Conservation (phyloP, 2,888 invertebrate genomes). For the Coenonympha arcania region DNA sequence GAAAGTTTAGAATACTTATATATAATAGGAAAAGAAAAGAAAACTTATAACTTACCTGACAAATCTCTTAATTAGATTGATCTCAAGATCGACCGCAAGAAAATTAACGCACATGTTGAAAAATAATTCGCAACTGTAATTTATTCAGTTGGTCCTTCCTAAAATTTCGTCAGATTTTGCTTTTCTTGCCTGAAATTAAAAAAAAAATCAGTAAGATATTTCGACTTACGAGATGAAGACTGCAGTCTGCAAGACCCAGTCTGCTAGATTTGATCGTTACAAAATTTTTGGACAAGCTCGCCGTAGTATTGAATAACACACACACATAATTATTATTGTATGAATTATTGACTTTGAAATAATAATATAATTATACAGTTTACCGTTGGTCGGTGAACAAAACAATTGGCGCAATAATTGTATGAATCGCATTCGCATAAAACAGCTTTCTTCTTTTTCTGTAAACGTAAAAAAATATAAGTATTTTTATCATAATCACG, state of each 20-base stretch:
- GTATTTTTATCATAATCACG: not conserved
- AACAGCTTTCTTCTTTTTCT: constrained; percentile 29
- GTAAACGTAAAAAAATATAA: constrained; percentile 5
- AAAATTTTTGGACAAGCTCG: too few species aligned
- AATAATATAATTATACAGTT: too few species aligned
- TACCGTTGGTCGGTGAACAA: constrained; percentile 36
- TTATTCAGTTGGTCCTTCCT: not conserved
- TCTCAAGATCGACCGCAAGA: constrained; percentile 18
- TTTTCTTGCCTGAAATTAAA: not conserved
- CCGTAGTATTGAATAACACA: too few species aligned
- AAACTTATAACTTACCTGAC: constrained; percentile 5
- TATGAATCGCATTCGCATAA: constrained; percentile 37
- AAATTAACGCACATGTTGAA: constrained; percentile 18
- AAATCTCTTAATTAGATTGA: constrained; percentile 15
- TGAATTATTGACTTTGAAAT: too few species aligned
- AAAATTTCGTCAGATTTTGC: constrained; percentile 2
- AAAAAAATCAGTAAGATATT: not conserved
- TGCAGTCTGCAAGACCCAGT: too few species aligned
- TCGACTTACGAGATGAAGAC: not conserved
- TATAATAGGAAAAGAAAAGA: not conserved
- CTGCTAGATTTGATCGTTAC: too few species aligned
- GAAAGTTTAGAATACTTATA: not conserved
- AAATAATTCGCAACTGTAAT: too few species aligned
- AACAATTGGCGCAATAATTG: constrained; percentile 36
- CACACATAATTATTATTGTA: too few species aligned